These are phyloP conservation scores for Himalopsyche anomala DNA, from an alignment of 2,888 invertebrate species.

Conservation along the genomic window DNA sequence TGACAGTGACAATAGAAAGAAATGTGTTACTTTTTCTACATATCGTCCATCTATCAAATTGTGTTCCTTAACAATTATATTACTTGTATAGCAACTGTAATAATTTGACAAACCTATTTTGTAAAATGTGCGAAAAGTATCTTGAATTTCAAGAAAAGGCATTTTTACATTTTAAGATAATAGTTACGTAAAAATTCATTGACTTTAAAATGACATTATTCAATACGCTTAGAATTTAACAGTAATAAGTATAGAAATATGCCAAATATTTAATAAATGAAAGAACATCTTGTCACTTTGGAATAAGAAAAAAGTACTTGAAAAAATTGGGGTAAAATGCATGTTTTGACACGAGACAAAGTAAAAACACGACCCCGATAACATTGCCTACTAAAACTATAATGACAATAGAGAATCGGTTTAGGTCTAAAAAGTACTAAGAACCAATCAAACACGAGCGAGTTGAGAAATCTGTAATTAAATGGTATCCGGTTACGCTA, in stretches of 20 bases:
- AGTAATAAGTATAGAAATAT: not conserved
- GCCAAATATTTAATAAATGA: not conserved
- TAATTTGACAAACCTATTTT: constrained; percentile 5
- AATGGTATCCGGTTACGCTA: not conserved
- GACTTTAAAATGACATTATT: constrained; percentile 1
- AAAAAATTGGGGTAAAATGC: no score
- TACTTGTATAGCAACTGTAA: not conserved
- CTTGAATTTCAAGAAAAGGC: constrained; percentile 21
- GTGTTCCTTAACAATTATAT: not conserved
- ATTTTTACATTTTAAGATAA: constrained; percentile 19
- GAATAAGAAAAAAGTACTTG: no score
- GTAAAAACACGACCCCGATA: no score
- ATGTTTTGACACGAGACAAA: no score
- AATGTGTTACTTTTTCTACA: not conserved
- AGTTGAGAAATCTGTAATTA: no score
- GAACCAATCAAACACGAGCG: no score
- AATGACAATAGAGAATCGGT: no score
- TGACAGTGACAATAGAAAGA: not conserved
- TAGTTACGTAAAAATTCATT: constrained; percentile 1
- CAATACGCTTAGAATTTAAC: not conserved
- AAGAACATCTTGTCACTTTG: no score
- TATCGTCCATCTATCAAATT: not conserved
- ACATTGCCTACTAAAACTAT: no score
- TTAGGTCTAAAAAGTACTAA: no score
- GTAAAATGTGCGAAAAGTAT: constrained; percentile 21